Evolutionary conservation across 1,140 invertebrate genomes (phyloP), one percentile per base, ranked within the genome.

Genomic region (Bacillus rossius): DNA sequence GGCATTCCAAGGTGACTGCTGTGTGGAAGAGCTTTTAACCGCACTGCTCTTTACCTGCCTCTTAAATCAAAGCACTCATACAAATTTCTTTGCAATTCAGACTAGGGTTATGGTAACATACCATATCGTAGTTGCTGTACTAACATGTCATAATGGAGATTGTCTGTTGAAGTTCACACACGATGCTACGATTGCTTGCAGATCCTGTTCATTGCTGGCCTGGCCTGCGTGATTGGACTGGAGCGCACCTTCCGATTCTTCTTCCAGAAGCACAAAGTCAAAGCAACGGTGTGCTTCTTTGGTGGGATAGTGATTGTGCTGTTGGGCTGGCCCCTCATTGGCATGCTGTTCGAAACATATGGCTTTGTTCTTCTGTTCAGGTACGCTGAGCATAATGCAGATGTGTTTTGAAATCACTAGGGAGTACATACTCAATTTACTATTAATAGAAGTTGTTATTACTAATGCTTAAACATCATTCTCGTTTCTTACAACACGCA

Each of bases 161-260:
- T 34, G 29, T 34, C 10, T 34, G 29, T 34, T 34, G 5, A 34
- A 7, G 29, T 34, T 34, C 29, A 34, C 10, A 7, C 29, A 34
- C 29, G 10, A 7, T 34, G 29, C 29, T 34, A 10, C 4, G 5
- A 34, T 34, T 7, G 54, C 54, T 77, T 84, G 63, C 73, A 93
- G 91, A 92, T 98, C 60, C 78, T 99, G 29, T 99, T 99, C 75
- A 88, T 99, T 65, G 81, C 84, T 66, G 98, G 98, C 22, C 79
- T 99, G 42, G 92, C 88, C 41, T 96, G 96, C 78, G 93, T 99
- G 1, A 98, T 99, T 69, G 97, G 97, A 1, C 78, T 98, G 37
- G 90, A 96, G 76, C 79, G 96, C 71, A 99, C 96, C 23, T 88
- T 98, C 65, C 85, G 90, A 69, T 99, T 99, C 73, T 99, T 99